Evolutionary conservation across 1,140 invertebrate species (phyloP).

Genomic region (Sycophila sp.): DNA sequence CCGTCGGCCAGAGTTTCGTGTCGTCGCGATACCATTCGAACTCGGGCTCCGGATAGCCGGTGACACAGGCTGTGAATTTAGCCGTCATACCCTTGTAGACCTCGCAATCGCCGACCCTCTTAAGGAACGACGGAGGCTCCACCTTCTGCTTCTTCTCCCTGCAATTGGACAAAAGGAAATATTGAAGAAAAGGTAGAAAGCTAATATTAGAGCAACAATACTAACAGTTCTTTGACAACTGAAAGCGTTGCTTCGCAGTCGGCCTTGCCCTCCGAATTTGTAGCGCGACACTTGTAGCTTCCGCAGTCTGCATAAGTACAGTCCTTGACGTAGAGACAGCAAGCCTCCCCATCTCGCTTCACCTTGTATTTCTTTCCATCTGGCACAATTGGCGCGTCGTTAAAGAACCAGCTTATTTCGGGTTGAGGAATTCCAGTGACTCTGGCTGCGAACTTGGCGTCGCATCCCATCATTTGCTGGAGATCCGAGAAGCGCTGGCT

Average conservation of each 20-base stretch:
- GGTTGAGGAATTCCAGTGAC: slow-evolving; percentile 88
- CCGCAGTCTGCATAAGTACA: slow-evolving; percentile 76
- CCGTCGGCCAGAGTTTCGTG: slow-evolving; percentile 80
- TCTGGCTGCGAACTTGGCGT: slow-evolving; percentile 84
- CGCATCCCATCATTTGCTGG: slow-evolving; percentile 81
- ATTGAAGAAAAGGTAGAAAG: slow-evolving; percentile 16
- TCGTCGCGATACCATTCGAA: slow-evolving; percentile 87
- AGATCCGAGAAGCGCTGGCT: slow-evolving; percentile 84
- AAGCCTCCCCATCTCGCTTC: slow-evolving; percentile 81
- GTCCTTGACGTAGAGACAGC: slow-evolving; percentile 79
- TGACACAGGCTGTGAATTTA: slow-evolving; percentile 90
- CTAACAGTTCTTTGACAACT: slow-evolving; percentile 86
- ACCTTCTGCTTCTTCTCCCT: slow-evolving; percentile 79
- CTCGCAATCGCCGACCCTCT: slow-evolving; percentile 89
- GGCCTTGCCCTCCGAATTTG: slow-evolving; percentile 83
- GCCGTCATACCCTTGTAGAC: slow-evolving; percentile 87
- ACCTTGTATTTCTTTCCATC: slow-evolving; percentile 78
- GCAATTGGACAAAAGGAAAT: slow-evolving; percentile 6
- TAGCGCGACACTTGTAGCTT: slow-evolving; percentile 80
- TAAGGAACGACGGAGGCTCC: slow-evolving; percentile 88
- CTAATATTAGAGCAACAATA: slow-evolving; percentile 42
- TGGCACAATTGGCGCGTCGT: slow-evolving; percentile 73
- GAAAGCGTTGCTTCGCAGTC: slow-evolving; percentile 78
- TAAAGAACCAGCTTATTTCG: slow-evolving; percentile 85
- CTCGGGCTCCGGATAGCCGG: slow-evolving; percentile 86